Evolutionary conservation across 2,888 invertebrate genomes (phyloP), one percentile per base, ranked within the genome.

Genomic region (Dryobotodes eremita): DNA sequence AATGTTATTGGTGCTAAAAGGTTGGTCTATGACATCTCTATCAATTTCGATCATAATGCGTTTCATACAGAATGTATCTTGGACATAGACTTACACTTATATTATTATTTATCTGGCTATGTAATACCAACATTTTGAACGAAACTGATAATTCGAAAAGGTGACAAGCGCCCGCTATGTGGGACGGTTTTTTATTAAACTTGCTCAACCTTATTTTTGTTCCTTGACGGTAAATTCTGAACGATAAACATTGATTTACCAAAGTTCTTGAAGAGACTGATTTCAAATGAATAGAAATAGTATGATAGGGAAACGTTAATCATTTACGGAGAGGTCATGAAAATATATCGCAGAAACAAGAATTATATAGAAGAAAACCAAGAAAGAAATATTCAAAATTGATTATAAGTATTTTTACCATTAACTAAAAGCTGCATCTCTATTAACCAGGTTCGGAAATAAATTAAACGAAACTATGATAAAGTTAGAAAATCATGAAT

Each of bases 1-100:
- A 80, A n/a, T 15, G 53, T 74, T 0, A 73, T 80, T 64, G 42
- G 36, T 26, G 53, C 73, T 46, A 53, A 73, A 42, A 73, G 73
- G 80, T 70, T n/a, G n/a, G 36, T 68, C 7, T 8, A 13, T 31
- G 7, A 8, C 11, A 17, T n/a, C 6, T 26, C 11, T 6, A 48
- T 26, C 1, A 26, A 20, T 48, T 68, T 20, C 0, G 0, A 26
- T 20, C 1, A 17, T 65, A 2, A 1, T 46, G 42, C n/a, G n/a
- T 10, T 65, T n/a, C 42, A n/a, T 42, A 15, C 15, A 17, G 5
- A 42, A 65, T 17, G 10, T 65, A 17, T n/a, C 15, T n/a, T 0
- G 7, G 42, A n/a, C n/a, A n/a, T n/a, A n/a, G n/a, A n/a, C n/a
- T n/a, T n/a, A n/a, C 8, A 42, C 42, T 42, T 42, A 42, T 8